Conservation (phyloP, 2,888 invertebrate genomes). For the Pterostichus madidus region DNA sequence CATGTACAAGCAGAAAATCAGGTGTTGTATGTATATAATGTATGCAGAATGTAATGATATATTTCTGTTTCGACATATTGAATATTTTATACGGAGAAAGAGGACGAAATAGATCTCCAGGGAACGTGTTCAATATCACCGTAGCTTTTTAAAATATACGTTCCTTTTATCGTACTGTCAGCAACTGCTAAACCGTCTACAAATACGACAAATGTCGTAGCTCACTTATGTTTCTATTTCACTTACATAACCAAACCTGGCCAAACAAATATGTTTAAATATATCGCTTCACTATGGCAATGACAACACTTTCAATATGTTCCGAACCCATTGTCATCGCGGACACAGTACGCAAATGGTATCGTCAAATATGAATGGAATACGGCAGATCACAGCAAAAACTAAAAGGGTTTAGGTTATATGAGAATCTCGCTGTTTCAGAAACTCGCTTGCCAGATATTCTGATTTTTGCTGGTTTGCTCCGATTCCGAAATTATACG, state of each 20-base stretch:
- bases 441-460: no score
- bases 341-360: slow-evolving; percentile 1
- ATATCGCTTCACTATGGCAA: slow-evolving; percentile 18
- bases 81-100: slow-evolving; percentile 11
- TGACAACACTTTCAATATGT: slow-evolving; percentile 8
- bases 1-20: no score
- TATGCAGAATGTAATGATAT: slow-evolving; percentile 30
- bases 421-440: no score
- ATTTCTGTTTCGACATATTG: slow-evolving; percentile 19
- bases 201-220: slow-evolving; percentile 37
- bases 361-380: neutral
- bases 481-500: no score
- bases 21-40: no score
- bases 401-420: no score
- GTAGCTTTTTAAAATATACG: slow-evolving; percentile 39
- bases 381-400: no score
- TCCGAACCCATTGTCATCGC: neutral
- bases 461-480: no score
- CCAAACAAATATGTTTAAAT: slow-evolving; percentile 4
- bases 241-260: neutral
- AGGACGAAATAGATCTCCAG: slow-evolving; percentile 13
- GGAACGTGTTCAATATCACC: slow-evolving; percentile 37
- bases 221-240: slow-evolving; percentile 39
- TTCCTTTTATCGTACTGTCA: slow-evolving; percentile 46
- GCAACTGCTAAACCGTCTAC: slow-evolving; percentile 1